These are phyloP conservation scores for Lypha dubia DNA, from an alignment of 2,888 invertebrate species.

Conservation along the genomic window DNA sequence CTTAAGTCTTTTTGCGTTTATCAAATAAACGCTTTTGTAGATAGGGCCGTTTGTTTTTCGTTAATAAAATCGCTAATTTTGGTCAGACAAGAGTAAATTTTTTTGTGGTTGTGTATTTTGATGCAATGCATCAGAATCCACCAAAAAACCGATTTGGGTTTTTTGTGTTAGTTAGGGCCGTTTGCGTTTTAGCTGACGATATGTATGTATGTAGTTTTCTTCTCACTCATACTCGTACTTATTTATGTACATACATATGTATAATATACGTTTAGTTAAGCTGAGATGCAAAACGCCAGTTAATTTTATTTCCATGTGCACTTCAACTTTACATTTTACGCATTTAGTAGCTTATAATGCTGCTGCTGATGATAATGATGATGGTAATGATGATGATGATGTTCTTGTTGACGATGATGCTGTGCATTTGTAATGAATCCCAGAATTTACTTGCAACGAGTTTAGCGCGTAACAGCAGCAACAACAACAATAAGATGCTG, in stretches of 20 bases:
- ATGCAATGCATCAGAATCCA: too few relatives aligned
- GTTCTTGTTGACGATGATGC: slow-evolving; percentile 55
- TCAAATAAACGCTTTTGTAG: too few relatives aligned
- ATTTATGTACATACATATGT: too few relatives aligned
- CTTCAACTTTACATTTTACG: slow-evolving; percentile 50
- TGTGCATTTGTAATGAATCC: slow-evolving; percentile 64
- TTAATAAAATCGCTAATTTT: too few relatives aligned
- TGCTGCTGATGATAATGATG: slow-evolving; percentile 54
- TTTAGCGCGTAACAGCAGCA: slow-evolving; percentile 5
- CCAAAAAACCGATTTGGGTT: too few relatives aligned
- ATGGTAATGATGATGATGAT: slow-evolving; percentile 34
- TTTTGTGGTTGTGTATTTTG: too few relatives aligned
- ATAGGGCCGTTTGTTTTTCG: too few relatives aligned
- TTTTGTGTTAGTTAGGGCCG: too few relatives aligned
- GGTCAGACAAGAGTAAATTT: too few relatives aligned
- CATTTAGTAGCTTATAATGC: slow-evolving; percentile 47
- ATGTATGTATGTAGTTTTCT: background rate
- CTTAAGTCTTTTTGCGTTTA: too few relatives aligned
- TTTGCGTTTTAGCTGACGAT: too few relatives aligned
- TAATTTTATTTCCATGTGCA: slow-evolving; percentile 49
- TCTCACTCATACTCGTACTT: background rate
- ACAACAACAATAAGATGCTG: slow-evolving; percentile 38
- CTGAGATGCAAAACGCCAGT: slow-evolving; percentile 44
- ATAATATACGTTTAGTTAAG: background rate
- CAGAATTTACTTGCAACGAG: slow-evolving; percentile 46